Evolutionary conservation across 1,140 invertebrate species (phyloP), one percentile per base, ranked within the genome.

Genomic region (Drosophila kikkawai): DNA sequence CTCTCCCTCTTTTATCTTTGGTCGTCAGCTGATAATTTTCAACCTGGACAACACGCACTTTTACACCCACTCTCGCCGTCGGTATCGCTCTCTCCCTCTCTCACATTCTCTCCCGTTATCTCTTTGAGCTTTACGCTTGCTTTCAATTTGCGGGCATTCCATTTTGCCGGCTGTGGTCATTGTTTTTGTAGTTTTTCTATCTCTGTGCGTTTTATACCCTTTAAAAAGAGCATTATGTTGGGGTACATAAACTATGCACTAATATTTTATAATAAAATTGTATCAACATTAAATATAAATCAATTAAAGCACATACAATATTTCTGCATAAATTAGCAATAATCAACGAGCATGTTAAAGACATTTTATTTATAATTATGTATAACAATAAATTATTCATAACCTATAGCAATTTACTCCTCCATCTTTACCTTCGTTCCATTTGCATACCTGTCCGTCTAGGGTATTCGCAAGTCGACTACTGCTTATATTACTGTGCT

Each of bases 111-210:
- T 67, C n/a, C 9, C 44, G 57, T 50, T 58, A 17, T 66, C 36
- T 36, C 34, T 79, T 37, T 32, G 36, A 67, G 22, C 50, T 37
- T 29, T 59, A 66, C 55, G 82, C 82, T 84, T 82, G 85, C 74
- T 86, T 79, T 86, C 79, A 79, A 75, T 86, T 78, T 36, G 73
- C 45, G 41, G 50, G 47, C 44, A 44, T 59, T 55, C 36, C 55
- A 47, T 56, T 74, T 65, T 65, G 63, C 75, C 75, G 75, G 75
- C 42, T 75, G 75, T 77, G 61, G 67, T 82, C 47, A 36, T 75
- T 79, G 50, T 57, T 75, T 41, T 75, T 83, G 50, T 75, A 63
- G 59, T 58, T 79, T 32, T 60, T 47, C 34, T 57, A 71, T 61
- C 34, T 50, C 17, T 73, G 15, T 58, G 64, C 32, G 13, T 56